Evolutionary conservation across 2,797 vertebrate genomes (phyloP), one percentile per base, ranked within the genome.

Genomic region (Gastrophryne carolinensis): DNA sequence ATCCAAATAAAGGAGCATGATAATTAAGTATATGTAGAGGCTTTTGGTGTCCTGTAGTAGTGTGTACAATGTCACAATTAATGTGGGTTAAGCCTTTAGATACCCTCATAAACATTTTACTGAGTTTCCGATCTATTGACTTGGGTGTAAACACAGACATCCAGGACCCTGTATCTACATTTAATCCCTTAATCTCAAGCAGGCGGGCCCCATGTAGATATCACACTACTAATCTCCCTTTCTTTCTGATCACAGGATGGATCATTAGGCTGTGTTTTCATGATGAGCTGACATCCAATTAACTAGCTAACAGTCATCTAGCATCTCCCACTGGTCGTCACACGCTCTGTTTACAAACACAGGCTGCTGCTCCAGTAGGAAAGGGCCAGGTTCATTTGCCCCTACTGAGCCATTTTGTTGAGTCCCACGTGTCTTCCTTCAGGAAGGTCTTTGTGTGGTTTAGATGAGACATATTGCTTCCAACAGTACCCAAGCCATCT

Each of bases 251-350:
- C 78, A 78, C 53, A 73, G 77, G 88, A 84, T 77, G 84, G 85
- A 89, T 93, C 90, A 91, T 90, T 95, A 94, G 92, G 87, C 90
- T 89, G 88, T 84, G 83, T 87, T 90, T 86, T 79, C 84, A 2
- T 87, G 85, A 81, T 91, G 87, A 86, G 84, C 88, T 93, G 90
- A 85, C 89, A 92, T 88, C 91, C 92, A 95, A 94, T 95, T 95
- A 96, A 91, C 86, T 83, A 86, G 86, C 88, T 82, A 85, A 88
- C 90, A 86, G 86, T 89, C 74, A 84, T 82, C 87, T 73, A 30
- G 81, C 82, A 79, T 81, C 86, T 88, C 87, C 84, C 85, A 81
- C 84, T 83, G 79, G 82, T 72, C 85, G 83, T 88, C 81, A 81
- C 81, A 87, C 85, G 83, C 81, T 88, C 81, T 90, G 90, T 92